Evolutionary conservation across 2,113 vertebrate genomes (phyloP), one percentile per base, ranked within the genome.

Genomic region (Polypterus bichir): DNA sequence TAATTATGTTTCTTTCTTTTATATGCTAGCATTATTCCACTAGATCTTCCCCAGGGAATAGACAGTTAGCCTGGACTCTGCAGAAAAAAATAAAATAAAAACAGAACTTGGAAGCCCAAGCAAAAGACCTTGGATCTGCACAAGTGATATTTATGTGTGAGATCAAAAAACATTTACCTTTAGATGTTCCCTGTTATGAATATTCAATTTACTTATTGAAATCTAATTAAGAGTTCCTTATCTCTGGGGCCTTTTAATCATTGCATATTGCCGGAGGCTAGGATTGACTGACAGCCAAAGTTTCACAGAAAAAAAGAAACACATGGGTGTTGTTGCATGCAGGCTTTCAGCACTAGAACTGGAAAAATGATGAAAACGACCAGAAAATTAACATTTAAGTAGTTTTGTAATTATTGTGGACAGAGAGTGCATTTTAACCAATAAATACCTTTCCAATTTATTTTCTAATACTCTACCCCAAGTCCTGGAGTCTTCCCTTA

Each of bases 131-230:
- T 80, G 82, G 76, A 87, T 68, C 79, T 83, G 86, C 82, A 79
- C 85, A 88, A 82, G 79, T 87, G 76, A 81, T 86, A 77, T 83
- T 88, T 86, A 85, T 87, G 84, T 72, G 70, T 70, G 62, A 89
- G 84, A 83, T 83, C 82, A 81, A 83, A 77, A 87, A 86, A 79
- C 82, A 49, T 79, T 89, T 86, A 90, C 89, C 91, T 91, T 95
- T 89, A 97, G 92, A 97, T 92, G 92, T 91, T 91, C 84, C 81
- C 83, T 80, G 82, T 87, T 91, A 91, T 92, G 93, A 96, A 93
- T 92, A 93, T 94, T 94, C 91, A 92, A 89, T 81, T 87, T 91
- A 92, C 93, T 94, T 93, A 92, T 96, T 97, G 91, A 95, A 92
- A 92, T 88, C 90, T 94, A 92, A 96, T 95, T 93, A 94, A 89